Evolutionary conservation across 2,888 invertebrate species (phyloP), one percentile per base, ranked within the genome.

Genomic region (Eueremaeus valkanovi): DNA sequence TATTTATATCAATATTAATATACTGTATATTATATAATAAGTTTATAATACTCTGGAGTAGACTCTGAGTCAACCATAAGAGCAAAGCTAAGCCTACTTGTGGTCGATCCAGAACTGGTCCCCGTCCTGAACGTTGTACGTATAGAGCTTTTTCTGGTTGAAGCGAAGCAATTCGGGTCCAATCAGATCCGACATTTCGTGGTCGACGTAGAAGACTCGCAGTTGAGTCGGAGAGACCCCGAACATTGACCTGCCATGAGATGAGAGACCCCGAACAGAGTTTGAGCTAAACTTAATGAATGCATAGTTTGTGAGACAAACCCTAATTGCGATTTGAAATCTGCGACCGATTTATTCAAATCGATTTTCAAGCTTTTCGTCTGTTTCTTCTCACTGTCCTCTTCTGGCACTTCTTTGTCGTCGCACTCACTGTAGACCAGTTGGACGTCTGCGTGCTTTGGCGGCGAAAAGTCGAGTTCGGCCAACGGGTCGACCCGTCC

Each of bases 401-500:
- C 73, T 63, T 74, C 76, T 70, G 89, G 87, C 77, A 83, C 80
- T 75, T 83, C 81, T 75, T 82, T 81, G 24, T 5, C 9, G 24
- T 80, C 78, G 75, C 83, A 82, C 40, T 91, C 92, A 74, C 80
- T 80, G 83, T 89, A 93, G 3, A 89, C 90, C 82, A 95, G 90
- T 51, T 89, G 89, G 77, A 95, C 91, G 85, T 91, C 92, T 55
- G 93, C 92, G 77, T 9, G 92, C 92, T 82, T 91, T 86, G 80
- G 79, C 40, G 85, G 84, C 73, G 81, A 81, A 11, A 96, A 87
- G 85, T 92, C 92, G 63, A 96, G 89, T 79, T 93, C 90, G 74
- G 93, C 93, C 80, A 96, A 85, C 0, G 94, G 95, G 84, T 94
- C 92, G 76, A 96, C 86, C 84, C 92, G 90, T 73, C 96, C 96